phyloP scores from a whole-genome alignment of 2,888 invertebrate species.

The Griposia aprilina region DNA sequence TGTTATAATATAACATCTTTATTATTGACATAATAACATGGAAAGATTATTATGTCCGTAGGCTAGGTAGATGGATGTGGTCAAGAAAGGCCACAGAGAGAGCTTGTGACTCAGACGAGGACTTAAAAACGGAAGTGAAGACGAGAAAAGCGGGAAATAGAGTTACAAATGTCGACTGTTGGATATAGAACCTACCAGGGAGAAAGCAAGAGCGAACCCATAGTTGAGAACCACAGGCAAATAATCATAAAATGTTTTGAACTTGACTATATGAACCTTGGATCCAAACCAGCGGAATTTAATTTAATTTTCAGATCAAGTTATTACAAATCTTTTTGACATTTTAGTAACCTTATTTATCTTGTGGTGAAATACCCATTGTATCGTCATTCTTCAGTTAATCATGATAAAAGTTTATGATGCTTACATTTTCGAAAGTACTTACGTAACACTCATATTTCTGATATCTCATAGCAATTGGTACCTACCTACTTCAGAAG shows the following conservation, averaged over 20 bases:
- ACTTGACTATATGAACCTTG: neutral
- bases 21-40: constrained; percentile 21
- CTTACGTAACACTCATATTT: neutral
- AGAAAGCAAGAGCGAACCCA: neutral
- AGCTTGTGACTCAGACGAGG: neutral
- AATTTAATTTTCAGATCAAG: neutral
- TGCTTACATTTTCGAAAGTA: neutral
- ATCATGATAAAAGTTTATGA: neutral
- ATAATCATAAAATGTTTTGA: neutral
- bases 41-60: constrained; percentile 2
- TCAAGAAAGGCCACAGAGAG: neutral
- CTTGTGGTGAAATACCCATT: constrained; percentile 3
- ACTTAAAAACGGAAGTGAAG: neutral
- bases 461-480: neutral
- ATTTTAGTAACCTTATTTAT: neutral
- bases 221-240: neutral
- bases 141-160: no score
- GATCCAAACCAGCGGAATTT: neutral
- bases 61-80: neutral
- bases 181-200: neutral
- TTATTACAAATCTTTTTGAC: neutral
- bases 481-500: neutral
- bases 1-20: constrained; percentile 44
- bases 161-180: neutral
- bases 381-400: constrained; percentile 12